phyloP scores from a whole-genome alignment of 2,797 vertebrate genomes.

The Muscicapa striata region DNA sequence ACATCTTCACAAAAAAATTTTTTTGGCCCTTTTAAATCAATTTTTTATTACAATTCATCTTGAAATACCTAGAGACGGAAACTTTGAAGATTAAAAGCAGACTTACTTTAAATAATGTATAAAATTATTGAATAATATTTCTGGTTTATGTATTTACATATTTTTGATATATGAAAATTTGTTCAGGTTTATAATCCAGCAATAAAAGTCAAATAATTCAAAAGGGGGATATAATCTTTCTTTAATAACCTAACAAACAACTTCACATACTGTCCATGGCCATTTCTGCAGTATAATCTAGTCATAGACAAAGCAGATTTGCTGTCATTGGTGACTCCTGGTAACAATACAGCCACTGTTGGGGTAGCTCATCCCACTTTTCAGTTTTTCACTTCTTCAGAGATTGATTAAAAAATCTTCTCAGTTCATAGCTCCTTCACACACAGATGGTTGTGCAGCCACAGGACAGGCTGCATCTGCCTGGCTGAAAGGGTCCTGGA shows the following conservation, averaged over 20 bases:
- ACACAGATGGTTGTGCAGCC: not conserved
- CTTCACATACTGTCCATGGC: not conserved
- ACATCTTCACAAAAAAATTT: not conserved
- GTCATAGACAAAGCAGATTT: not conserved
- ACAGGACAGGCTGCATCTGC: not conserved
- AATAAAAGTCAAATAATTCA: constrained; percentile 32
- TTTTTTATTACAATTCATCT: constrained; percentile 28
- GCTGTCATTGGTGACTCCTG: not conserved
- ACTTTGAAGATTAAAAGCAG: constrained; percentile 14
- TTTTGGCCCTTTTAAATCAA: not conserved
- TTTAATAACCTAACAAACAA: not conserved
- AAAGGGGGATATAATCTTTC: not conserved
- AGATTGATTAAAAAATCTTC: not conserved
- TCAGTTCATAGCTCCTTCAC: not conserved
- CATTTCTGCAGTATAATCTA: not conserved
- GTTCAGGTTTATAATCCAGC: not conserved
- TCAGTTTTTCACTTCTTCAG: not conserved
- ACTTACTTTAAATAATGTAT: constrained; percentile 26
- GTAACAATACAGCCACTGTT: not conserved
- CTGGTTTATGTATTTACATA: not conserved
- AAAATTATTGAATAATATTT: constrained; percentile 23
- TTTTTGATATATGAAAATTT: not conserved
- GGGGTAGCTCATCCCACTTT: not conserved
- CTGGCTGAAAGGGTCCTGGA: not conserved
- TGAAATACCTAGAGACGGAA: constrained; percentile 21